Conservation (phyloP, 1,140 invertebrate genomes). For the Ceratoteleas bidentatus region DNA sequence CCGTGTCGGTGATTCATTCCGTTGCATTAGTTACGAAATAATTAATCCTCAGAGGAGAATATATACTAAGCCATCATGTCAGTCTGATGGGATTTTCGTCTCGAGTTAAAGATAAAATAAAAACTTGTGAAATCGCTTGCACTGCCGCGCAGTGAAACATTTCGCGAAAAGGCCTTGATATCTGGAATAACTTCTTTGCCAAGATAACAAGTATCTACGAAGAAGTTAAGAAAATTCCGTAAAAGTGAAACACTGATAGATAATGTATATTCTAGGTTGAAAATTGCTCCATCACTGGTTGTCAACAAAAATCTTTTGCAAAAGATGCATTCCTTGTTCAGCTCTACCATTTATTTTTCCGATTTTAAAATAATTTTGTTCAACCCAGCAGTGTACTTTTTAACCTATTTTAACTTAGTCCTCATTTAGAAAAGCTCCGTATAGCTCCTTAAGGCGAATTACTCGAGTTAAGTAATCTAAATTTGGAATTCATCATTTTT, state of each 20-base stretch:
- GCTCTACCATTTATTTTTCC: no score
- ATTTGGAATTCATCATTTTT: no score
- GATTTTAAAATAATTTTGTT: no score
- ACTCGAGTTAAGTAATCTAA: no score
- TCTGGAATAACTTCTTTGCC: slow-evolving; percentile 41
- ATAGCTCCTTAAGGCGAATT: no score
- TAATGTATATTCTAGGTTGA: no score
- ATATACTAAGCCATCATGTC: slow-evolving; percentile 70
- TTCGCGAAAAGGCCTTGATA: slow-evolving; percentile 22
- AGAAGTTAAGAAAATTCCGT: not conserved
- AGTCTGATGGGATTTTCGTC: slow-evolving; percentile 60
- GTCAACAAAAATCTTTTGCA: no score
- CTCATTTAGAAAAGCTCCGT: no score
- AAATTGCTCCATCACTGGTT: no score
- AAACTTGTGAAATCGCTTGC: slow-evolving; percentile 67
- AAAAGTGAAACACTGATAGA: slow-evolving; percentile 10
- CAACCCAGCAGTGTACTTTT: no score
- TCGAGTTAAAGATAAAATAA: slow-evolving; percentile 67
- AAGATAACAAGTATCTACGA: slow-evolving; percentile 42
- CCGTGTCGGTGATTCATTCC: slow-evolving; percentile 70
- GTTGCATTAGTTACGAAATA: slow-evolving; percentile 74
- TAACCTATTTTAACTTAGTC: no score
- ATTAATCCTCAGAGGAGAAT: slow-evolving; percentile 73
- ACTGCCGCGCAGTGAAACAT: slow-evolving; percentile 36
- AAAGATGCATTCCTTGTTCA: no score